A percentile compares a stretch with the other conserved stretches of the same genome.
Conservation (phyloP, 2,888 invertebrate species). For the Chrysina gloriosa region DNA sequence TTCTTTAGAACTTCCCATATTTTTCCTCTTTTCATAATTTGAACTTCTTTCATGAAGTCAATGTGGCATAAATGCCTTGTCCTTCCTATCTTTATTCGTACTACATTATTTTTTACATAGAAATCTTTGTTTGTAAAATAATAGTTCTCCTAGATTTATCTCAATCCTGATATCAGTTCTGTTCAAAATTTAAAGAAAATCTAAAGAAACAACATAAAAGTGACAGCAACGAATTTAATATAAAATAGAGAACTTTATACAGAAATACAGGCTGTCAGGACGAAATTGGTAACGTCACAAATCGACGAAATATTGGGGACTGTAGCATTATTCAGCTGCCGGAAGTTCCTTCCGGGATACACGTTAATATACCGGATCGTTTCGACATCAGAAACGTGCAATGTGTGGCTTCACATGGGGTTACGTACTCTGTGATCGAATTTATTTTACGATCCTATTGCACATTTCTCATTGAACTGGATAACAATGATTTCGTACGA, state of each 20-base stretch:
- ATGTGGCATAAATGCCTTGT: too few species aligned
- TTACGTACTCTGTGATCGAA: neutral
- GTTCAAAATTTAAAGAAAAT: too few species aligned
- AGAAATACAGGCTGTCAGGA: neutral
- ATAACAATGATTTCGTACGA: neutral
- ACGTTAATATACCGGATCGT: neutral
- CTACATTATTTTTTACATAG: too few species aligned
- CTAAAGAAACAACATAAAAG: neutral
- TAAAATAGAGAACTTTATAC: neutral
- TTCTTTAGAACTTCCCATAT: too few species aligned
- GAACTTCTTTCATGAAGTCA: too few species aligned
- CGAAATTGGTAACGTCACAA: constrained; percentile 2
- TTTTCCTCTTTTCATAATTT: too few species aligned
- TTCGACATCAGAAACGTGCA: neutral
- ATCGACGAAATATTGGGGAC: neutral
- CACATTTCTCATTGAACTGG: neutral
- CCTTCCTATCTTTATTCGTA: too few species aligned
- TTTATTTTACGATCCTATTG: neutral
- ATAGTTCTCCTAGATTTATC: too few species aligned
- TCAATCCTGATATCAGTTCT: too few species aligned
- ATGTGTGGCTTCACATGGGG: neutral
- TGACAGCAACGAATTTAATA: neutral
- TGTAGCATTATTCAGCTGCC: constrained; percentile 5
- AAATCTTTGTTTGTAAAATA: too few species aligned
- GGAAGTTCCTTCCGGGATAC: neutral